Evolutionary conservation across 2,888 invertebrate species (phyloP).

Genomic region (Chironomus tentans): DNA sequence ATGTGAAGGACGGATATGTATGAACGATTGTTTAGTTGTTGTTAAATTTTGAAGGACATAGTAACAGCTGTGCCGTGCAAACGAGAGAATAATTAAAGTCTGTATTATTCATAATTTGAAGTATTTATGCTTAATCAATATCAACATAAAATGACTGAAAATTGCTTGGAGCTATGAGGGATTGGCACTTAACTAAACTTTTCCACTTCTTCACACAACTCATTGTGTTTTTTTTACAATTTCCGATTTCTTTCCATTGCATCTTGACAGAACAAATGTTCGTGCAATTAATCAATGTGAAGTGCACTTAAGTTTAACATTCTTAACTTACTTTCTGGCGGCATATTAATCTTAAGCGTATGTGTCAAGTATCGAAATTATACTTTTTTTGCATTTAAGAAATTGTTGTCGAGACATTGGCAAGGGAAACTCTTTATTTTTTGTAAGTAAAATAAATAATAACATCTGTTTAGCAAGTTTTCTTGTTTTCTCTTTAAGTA

Average conservation of each 20-base stretch:
- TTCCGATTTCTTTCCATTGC: neutral
- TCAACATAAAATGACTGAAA: no score
- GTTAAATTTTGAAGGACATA: neutral
- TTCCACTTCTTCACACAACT: no score
- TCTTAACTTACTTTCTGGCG: neutral
- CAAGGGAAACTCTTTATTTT: neutral
- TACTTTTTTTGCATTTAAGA: neutral
- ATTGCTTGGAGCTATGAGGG: no score
- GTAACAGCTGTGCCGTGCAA: neutral
- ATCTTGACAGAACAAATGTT: neutral
- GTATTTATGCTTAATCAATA: no score
- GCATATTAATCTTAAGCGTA: neutral
- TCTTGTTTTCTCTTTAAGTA: no score
- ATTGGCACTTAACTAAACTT: no score
- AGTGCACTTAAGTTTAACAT: neutral
- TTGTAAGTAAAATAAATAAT: neutral
- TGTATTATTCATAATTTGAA: no score
- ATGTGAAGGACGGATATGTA: neutral
- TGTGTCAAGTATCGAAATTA: neutral
- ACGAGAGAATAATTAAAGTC: no score
- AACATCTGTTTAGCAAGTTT: no score
- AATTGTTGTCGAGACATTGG: neutral
- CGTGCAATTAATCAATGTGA: neutral
- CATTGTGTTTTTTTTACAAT: no score
- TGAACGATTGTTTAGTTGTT: neutral